Evolutionary conservation across 2,113 vertebrate genomes (phyloP).

Genomic region (Pao palembangensis): DNA sequence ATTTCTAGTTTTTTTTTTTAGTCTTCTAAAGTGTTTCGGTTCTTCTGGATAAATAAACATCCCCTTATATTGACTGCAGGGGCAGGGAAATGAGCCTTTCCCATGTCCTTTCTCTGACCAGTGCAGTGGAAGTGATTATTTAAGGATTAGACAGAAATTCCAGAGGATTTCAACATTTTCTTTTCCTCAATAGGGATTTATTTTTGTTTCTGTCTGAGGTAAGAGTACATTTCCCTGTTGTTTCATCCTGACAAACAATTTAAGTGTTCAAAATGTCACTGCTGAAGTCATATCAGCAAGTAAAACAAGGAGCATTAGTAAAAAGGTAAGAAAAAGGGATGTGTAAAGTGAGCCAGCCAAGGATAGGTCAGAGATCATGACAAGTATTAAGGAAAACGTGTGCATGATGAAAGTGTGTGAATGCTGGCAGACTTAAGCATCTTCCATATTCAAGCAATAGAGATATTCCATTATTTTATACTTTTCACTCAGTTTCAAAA

Average conservation of each 20-base stretch:
- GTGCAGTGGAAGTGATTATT: slow-evolving; percentile 11
- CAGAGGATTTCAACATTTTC: background rate
- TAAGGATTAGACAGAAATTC: slow-evolving; percentile 28
- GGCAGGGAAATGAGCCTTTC: background rate
- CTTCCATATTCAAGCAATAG: too few species aligned
- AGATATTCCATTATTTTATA: too few species aligned
- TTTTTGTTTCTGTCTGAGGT: too few species aligned
- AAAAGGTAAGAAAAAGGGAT: background rate
- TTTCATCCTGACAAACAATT: too few species aligned
- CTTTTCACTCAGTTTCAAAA: too few species aligned
- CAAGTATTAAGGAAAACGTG: background rate
- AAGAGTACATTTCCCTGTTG: too few species aligned
- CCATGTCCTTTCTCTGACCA: background rate
- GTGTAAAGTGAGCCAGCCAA: background rate
- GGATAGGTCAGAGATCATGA: background rate
- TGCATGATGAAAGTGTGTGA: background rate
- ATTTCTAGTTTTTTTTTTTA: too few species aligned
- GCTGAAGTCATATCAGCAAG: background rate
- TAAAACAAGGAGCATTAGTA: background rate
- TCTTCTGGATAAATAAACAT: too few species aligned
- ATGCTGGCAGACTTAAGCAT: background rate
- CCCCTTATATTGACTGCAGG: too few species aligned
- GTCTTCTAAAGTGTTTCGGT: too few species aligned
- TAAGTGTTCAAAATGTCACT: too few species aligned
- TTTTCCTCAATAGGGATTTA: too few species aligned